A percentile compares a stretch with the other conserved stretches of the same genome.
These are phyloP conservation scores for Pseudomyrmex gracilis DNA, from an alignment of 1,140 invertebrate genomes.

Conservation along the genomic window DNA sequence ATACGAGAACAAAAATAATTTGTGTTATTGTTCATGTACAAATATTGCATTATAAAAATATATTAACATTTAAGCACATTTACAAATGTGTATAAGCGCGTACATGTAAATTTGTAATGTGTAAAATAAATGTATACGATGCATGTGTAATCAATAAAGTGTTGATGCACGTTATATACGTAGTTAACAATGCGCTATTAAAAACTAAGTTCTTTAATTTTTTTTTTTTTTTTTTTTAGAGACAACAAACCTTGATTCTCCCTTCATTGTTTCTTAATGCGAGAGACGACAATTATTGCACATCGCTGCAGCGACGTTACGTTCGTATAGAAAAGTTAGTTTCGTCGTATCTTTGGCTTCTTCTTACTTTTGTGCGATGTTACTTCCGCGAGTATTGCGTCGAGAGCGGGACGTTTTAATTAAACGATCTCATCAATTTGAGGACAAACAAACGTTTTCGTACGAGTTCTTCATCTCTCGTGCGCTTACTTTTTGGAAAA, in stretches of 20 bases:
- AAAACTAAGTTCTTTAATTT: background rate
- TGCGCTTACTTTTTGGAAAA: slow-evolving; percentile 4
- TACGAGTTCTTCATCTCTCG: too few relatives aligned
- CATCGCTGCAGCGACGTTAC: background rate
- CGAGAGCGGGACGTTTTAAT: background rate
- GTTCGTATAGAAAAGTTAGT: slow-evolving; percentile 7
- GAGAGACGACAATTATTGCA: background rate
- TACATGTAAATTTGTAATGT: slow-evolving; percentile 74
- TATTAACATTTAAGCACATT: slow-evolving; percentile 66
- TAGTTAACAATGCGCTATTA: background rate
- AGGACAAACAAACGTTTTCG: too few relatives aligned
- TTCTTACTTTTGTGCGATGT: background rate
- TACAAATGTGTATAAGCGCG: slow-evolving; percentile 68
- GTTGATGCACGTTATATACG: background rate
- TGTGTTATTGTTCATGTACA: slow-evolving; percentile 66
- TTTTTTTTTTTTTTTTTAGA: background rate
- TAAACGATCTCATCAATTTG: background rate
- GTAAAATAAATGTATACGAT: slow-evolving; percentile 76
- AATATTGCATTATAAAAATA: slow-evolving; percentile 72
- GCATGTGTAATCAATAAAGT: slow-evolving; percentile 77
- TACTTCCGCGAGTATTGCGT: background rate
- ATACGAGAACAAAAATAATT: slow-evolving; percentile 40
- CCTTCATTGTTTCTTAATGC: background rate
- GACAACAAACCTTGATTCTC: too few relatives aligned
- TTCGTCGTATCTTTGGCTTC: slow-evolving; percentile 39